Evolutionary conservation across 1,140 invertebrate species (phyloP), one percentile per base, ranked within the genome.

Genomic region (Ceratosolen fusciceps): DNA sequence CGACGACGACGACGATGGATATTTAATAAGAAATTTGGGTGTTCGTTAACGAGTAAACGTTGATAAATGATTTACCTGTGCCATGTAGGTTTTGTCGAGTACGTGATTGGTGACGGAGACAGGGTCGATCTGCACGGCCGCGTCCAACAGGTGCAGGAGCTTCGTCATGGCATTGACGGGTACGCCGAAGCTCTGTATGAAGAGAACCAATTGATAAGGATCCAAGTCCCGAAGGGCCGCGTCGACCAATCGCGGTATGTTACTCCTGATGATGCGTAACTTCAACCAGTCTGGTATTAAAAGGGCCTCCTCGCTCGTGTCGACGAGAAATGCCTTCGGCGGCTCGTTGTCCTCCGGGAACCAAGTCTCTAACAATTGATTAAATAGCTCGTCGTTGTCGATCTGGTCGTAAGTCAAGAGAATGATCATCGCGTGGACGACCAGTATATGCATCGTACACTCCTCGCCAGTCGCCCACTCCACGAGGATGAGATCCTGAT

Each of bases 161-260:
- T 96, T 95, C 31, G 92, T 96, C 95, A 98, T 98, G 8, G 96
- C 96, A 74, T 93, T 91, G 0, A 98, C 95, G 0, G 98, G 98
- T 81, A 99, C 96, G 34, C 98, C 98, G 89, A 99, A 99, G 19
- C 96, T 98, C 88, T 99, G 97, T 65, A 99, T 96, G 87, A 98
- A 99, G 4, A 99, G 90, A 5, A 99, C 94, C n/a, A 99, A 91
- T 86, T 98, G 97, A 68, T 94, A 93, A 0, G 96, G 94, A 73
- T 98, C 96, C 34, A 98, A 88, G 84, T 97, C 97, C 75, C 94
- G 92, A 4, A 99, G 90, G 0, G 96, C 97, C 10, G 96, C 96
- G 84, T 97, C 95, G 19, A 98, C 94, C 10, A 99, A 90, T 68
- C 94, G 89, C 0, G 95, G 92, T 29, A 97, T 95, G 56, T 94